Percentiles rank a stretch among this genome's conserved stretches.
Conservation (phyloP, 1,140 invertebrate genomes). For the Mesaphorura yosii region DNA sequence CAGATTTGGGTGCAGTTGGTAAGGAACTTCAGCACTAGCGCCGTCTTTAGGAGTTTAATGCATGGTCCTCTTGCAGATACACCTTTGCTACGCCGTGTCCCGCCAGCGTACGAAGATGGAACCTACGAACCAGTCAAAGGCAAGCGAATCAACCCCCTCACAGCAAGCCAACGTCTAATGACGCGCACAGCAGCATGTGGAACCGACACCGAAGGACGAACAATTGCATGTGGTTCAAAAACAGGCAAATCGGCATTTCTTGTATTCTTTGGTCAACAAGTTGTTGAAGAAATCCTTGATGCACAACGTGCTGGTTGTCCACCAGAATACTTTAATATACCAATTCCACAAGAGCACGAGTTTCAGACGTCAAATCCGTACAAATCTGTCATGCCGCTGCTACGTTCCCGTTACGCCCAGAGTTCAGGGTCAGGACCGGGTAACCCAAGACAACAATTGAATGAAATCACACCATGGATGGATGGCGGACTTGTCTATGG, state of each 20-base stretch:
- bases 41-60: too few species aligned
- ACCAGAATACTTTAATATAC: constrained; percentile 47
- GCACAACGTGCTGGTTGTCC: constrained; percentile 47
- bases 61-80: constrained; percentile 38
- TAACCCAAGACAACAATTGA: constrained; percentile 48
- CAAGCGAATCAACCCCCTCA: constrained; percentile 45
- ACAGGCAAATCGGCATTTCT: constrained; percentile 51
- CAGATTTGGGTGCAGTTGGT: constrained; percentile 24
- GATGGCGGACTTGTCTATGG: constrained; percentile 50
- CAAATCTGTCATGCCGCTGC: constrained; percentile 39
- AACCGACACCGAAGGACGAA: not conserved
- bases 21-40: too few species aligned
- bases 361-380: not conserved
- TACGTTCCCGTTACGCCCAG: constrained; percentile 42
- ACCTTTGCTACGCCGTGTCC: constrained; percentile 44
- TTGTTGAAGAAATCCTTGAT: constrained; percentile 53
- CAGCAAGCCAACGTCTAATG: constrained; percentile 44
- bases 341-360: constrained; percentile 40
- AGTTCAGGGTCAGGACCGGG: constrained; percentile 42
- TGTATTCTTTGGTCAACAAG: constrained; percentile 56
- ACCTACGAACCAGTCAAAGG: constrained; percentile 42
- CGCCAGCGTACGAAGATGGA: constrained; percentile 51
- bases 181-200: constrained; percentile 8
- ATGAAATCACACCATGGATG: constrained; percentile 50
- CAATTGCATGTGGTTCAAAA: constrained; percentile 35